Conservation (phyloP, 1,140 invertebrate species). For the Oreohelix idahoensis region DNA sequence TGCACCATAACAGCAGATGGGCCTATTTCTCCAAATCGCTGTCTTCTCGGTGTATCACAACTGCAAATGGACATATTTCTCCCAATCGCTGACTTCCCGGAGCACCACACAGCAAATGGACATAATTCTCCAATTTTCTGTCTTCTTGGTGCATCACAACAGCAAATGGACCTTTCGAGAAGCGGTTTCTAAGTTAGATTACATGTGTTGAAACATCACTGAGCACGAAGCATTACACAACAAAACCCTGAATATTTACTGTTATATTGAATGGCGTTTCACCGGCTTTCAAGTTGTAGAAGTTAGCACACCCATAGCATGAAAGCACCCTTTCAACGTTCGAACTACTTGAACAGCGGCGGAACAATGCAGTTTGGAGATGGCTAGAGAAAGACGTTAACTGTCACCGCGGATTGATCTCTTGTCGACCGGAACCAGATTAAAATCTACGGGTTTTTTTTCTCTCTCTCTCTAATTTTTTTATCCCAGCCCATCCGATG, state of each 20-base stretch:
- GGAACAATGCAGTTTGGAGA: not conserved
- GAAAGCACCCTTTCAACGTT: constrained; percentile 12
- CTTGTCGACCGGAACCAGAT: constrained; percentile 23
- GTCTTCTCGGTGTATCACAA: too few species aligned
- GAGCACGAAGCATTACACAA: not conserved
- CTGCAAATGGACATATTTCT: too few species aligned
- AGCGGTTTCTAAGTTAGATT: not conserved
- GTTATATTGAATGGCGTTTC: constrained; percentile 17
- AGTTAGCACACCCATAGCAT: not conserved
- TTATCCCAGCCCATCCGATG: not conserved
- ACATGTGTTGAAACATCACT: not conserved
- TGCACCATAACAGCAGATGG: too few species aligned
- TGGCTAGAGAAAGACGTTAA: constrained; percentile 20
- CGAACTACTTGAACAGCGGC: not conserved
- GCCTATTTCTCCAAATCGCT: too few species aligned
- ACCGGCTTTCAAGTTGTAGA: not conserved
- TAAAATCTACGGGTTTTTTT: constrained; percentile 17
- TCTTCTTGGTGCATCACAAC: not conserved
- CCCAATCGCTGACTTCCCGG: too few species aligned
- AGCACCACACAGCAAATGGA: too few species aligned
- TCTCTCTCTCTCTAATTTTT: too few species aligned
- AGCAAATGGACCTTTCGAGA: not conserved
- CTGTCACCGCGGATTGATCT: constrained; percentile 21
- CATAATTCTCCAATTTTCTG: not conserved
- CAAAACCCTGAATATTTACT: not conserved